Conservation (phyloP, 2,113 vertebrate genomes). For the Ia io region DNA sequence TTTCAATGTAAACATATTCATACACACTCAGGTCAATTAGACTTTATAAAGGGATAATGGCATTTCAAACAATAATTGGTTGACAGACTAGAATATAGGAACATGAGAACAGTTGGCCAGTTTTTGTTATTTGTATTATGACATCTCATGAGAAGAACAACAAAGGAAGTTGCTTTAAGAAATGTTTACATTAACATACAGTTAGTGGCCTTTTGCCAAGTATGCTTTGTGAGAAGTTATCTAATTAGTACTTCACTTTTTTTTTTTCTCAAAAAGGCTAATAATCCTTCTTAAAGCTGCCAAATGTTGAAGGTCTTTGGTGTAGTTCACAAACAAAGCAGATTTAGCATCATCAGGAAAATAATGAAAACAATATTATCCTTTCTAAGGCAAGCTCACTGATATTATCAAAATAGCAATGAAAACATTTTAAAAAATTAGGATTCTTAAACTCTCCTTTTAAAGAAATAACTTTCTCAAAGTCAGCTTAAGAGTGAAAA, state of each 20-base stretch:
- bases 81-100: background rate
- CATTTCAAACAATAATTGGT: conserved; percentile 46
- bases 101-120: conserved; percentile 49
- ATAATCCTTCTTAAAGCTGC: conserved; percentile 62
- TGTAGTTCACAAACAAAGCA: conserved; percentile 71
- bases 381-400: conserved; percentile 25
- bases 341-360: conserved; percentile 60
- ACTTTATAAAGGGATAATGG: background rate
- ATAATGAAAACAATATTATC: conserved; percentile 57
- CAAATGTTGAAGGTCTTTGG: conserved; percentile 57
- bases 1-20: background rate
- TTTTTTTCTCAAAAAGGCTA: conserved; percentile 67
- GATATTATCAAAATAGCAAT: background rate
- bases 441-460: conserved; percentile 15
- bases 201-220: conserved; percentile 61
- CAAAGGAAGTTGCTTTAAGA: conserved; percentile 66
- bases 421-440: background rate
- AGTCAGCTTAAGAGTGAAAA: background rate
- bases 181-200: conserved; percentile 72
- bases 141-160: conserved; percentile 56
- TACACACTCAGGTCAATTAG: background rate
- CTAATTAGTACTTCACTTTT: conserved; percentile 54
- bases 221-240: conserved; percentile 56
- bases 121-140: conserved; percentile 60
- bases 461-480: background rate